These are phyloP conservation scores for Plutella xylostella DNA, from an alignment of 2,888 invertebrate genomes.

Conservation along the genomic window DNA sequence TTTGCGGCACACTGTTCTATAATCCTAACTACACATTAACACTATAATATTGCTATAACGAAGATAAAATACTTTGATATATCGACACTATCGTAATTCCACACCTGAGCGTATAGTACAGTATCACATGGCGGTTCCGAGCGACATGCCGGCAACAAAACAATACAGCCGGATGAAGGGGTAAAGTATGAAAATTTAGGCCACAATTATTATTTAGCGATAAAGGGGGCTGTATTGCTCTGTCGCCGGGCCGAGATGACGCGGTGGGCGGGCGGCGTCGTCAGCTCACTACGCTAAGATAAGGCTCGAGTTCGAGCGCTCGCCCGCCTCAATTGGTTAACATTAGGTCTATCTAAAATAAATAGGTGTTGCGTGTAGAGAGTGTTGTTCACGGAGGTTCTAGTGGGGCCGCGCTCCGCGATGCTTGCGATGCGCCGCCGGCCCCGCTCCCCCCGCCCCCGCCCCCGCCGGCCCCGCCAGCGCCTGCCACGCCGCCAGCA, in stretches of 20 bases:
- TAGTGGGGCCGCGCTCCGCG: slow-evolving; percentile 65
- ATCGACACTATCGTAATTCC: slow-evolving; percentile 23
- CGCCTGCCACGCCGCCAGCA: slow-evolving; percentile 39
- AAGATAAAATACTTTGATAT: slow-evolving; percentile 29
- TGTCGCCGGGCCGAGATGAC: too few species aligned
- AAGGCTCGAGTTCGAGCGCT: slow-evolving; percentile 28
- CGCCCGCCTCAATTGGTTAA: slow-evolving; percentile 58
- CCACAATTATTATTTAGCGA: too few species aligned
- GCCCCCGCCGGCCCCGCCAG: slow-evolving; percentile 47
- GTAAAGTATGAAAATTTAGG: too few species aligned
- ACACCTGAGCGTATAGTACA: slow-evolving; percentile 24
- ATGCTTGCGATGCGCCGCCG: slow-evolving; percentile 60
- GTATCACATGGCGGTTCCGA: slow-evolving; percentile 32
- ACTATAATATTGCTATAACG: slow-evolving; percentile 37
- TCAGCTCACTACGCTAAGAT: slow-evolving; percentile 43
- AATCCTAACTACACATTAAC: slow-evolving; percentile 32
- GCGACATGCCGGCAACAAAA: too few species aligned
- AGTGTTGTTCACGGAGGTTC: slow-evolving; percentile 58
- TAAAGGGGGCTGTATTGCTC: too few species aligned
- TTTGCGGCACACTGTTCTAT: slow-evolving; percentile 27
- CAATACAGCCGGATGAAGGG: too few species aligned
- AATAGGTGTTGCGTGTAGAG: slow-evolving; percentile 35
- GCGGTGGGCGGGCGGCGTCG: slow-evolving; percentile 31
- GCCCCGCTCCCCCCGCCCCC: slow-evolving; percentile 39
- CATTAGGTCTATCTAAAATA: slow-evolving; percentile 67